Conservation (phyloP, 2,113 vertebrate genomes). For the Oreochromis spilurus region DNA sequence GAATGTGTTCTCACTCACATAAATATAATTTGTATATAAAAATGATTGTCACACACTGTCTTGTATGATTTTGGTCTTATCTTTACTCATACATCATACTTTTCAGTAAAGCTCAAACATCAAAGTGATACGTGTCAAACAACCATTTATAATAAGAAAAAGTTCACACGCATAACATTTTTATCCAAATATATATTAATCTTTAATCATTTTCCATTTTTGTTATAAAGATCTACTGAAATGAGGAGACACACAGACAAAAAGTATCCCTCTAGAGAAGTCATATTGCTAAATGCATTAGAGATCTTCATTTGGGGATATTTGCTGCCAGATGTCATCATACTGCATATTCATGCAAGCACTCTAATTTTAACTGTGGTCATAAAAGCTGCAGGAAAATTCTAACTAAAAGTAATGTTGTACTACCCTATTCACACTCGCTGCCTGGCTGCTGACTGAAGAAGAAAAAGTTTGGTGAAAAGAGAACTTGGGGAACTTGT, state of each 20-base stretch:
- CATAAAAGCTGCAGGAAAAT: neutral
- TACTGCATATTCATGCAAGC: neutral
- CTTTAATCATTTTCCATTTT: neutral
- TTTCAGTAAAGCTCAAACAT: neutral
- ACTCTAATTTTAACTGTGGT: neutral
- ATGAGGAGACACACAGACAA: neutral
- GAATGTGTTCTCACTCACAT: neutral
- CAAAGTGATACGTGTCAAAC: neutral
- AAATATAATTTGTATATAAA: neutral
- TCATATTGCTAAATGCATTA: neutral
- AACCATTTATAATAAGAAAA: neutral
- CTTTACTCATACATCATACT: neutral
- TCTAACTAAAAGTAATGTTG: neutral
- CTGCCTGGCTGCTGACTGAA: neutral
- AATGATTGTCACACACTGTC: neutral
- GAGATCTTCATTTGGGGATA: neutral
- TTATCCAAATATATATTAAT: neutral
- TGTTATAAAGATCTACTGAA: neutral
- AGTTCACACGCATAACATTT: neutral
- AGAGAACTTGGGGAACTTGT: neutral
- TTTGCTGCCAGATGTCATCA: neutral
- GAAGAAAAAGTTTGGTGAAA: neutral
- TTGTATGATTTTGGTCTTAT: neutral
- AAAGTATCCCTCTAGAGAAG: neutral
- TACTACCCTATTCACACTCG: too few relatives aligned